Evolutionary conservation across 2,113 vertebrate species (phyloP), one percentile per base, ranked within the genome.

Genomic region (Ifrita kowaldi): DNA sequence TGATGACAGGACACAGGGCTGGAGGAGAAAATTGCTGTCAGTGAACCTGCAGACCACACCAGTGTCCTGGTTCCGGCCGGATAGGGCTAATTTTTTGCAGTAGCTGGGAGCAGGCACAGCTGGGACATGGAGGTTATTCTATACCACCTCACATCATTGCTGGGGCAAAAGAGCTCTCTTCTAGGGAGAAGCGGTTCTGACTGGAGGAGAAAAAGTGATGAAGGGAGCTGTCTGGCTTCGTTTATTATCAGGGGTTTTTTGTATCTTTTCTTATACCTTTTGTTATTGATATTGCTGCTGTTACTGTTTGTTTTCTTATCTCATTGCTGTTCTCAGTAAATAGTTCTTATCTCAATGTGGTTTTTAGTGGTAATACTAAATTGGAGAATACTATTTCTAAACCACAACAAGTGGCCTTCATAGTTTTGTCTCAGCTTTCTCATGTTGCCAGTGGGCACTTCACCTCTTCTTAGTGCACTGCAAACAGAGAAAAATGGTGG

Each of bases 161-260:
- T n/a, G 3, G 13, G 8, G 10, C 26, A n/a, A 60, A 74, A 49
- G 19, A 15, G 13, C 6, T 28, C 15, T 57, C 4, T 59, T 33
- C 16, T 13, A 17, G 42, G 32, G 11, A n/a, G 9, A 67, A 39
- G 16, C 0, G 0, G 13, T 46, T 52, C 23, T 39, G 4, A n/a
- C 20, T 39, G 17, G 39, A 46, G 11, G 11, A 53, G 24, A n/a
- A 82, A 75, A 39, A 3, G 3, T 53, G 20, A 30, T 16, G 6
- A 81, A 39, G 13, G 33, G 33, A 53, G 24, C 5, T 33, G 9
- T 33, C 18, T 50, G 28, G 13, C 56, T 65, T 73, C 16, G 7
- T 20, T 5, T 57, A 0, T 52, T 39, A 24, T 30, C 10, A 9
- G 11, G 19, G 2, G 0, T 0, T 21, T 33, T 52, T n/a, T 53